Percentiles rank a stretch among this genome's conserved stretches.
phyloP scores from a whole-genome alignment of 2,113 vertebrate genomes.

The Nothobranchius furzeri region DNA sequence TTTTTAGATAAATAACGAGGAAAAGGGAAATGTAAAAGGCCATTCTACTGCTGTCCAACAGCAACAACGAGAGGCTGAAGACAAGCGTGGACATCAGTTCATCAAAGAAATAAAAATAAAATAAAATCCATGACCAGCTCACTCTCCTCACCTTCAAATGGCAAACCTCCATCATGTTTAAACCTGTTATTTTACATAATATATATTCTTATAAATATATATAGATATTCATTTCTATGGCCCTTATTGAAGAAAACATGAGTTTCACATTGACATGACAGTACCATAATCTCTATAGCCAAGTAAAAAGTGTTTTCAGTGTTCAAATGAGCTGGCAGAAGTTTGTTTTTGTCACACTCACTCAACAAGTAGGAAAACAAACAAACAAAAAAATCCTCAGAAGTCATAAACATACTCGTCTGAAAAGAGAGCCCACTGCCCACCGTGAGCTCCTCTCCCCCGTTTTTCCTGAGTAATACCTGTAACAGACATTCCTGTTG shows the following conservation, averaged over 20 bases:
- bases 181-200: constrained; percentile 78
- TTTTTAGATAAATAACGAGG: constrained; percentile 56
- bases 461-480: constrained; percentile 99
- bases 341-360: constrained; percentile 83
- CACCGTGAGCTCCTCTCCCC: constrained; percentile 81
- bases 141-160: constrained; percentile 52
- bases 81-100: constrained; percentile 54
- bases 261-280: constrained; percentile 82
- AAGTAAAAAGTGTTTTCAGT: constrained; percentile 85
- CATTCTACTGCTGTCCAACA: constrained; percentile 66
- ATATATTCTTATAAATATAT: constrained; percentile 79
- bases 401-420: constrained; percentile 77
- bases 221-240: constrained; percentile 77
- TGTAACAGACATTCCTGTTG: constrained; percentile 87
- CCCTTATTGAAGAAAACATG: constrained; percentile 81
- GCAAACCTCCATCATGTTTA: constrained; percentile 71
- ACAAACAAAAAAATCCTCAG: constrained; percentile 64
- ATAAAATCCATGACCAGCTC: constrained; percentile 41
- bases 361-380: constrained; percentile 79
- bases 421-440: constrained; percentile 82
- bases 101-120: constrained; percentile 58
- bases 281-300: constrained; percentile 85
- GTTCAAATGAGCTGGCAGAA: constrained; percentile 84
- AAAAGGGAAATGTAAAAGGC: constrained; percentile 23
- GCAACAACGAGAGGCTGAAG: constrained; percentile 65